phyloP scores from a whole-genome alignment of 2,888 invertebrate species.

The Pocota personata region DNA sequence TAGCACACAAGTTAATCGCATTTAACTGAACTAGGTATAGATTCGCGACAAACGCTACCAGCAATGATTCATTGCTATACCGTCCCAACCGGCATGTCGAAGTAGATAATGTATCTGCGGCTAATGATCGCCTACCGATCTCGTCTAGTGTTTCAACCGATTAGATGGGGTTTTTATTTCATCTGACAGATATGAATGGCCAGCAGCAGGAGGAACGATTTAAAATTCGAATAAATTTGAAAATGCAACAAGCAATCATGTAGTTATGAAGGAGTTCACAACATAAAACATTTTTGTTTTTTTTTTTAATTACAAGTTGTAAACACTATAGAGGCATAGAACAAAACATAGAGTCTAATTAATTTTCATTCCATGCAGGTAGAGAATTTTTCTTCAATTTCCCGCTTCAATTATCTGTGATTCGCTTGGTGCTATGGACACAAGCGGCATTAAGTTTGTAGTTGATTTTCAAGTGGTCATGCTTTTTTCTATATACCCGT shows the following conservation, averaged over 20 bases:
- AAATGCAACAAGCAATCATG: background rate
- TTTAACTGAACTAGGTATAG: background rate
- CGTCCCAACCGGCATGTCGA: background rate
- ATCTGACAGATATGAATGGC: slow-evolving; percentile 49
- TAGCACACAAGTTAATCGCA: slow-evolving; percentile 13
- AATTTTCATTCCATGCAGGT: slow-evolving; percentile 39
- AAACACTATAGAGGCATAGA: background rate
- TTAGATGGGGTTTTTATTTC: slow-evolving; percentile 18
- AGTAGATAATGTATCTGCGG: background rate
- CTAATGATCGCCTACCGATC: slow-evolving; percentile 17
- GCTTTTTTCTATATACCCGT: background rate
- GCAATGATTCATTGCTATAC: slow-evolving; percentile 3
- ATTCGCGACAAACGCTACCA: background rate
- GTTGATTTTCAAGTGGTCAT: background rate
- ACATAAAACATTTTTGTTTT: slow-evolving; percentile 7
- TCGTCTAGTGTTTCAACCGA: slow-evolving; percentile 38
- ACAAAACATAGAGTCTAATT: slow-evolving; percentile 25
- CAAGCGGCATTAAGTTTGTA: background rate
- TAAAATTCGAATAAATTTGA: slow-evolving; percentile 13
- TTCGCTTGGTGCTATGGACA: background rate
- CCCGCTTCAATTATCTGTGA: slow-evolving; percentile 22
- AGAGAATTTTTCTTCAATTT: slow-evolving; percentile 14
- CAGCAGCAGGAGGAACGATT: slow-evolving; percentile 22
- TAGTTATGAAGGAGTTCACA: background rate
- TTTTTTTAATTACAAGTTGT: slow-evolving; percentile 12